Percentiles rank a stretch among this genome's conserved stretches.
These are phyloP conservation scores for Globia sparganii DNA, from an alignment of 2,888 invertebrate genomes.

Conservation along the genomic window DNA sequence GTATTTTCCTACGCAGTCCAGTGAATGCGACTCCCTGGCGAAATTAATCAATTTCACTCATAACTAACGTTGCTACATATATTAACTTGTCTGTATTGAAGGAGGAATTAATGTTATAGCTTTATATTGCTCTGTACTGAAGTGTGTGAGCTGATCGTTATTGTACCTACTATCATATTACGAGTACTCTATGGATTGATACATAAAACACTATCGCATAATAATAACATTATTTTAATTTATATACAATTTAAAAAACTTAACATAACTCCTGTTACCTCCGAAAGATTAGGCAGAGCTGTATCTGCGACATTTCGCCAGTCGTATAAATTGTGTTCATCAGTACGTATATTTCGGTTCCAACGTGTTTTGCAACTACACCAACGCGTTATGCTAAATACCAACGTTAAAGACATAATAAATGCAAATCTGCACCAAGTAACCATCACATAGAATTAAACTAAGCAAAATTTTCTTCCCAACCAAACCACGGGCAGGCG, in stretches of 20 bases:
- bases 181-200: background rate
- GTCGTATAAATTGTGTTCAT: background rate
- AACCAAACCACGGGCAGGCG: background rate
- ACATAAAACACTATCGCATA: background rate
- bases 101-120: conserved; percentile 44
- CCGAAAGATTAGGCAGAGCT: background rate
- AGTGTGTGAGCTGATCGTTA: conserved; percentile 38
- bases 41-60: conserved; percentile 81
- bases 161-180: background rate
- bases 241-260: background rate
- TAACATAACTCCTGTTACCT: background rate
- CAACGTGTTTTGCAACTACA: background rate
- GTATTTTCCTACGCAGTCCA: conserved; percentile 22
- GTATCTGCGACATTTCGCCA: background rate
- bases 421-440: background rate
- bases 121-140: conserved; percentile 43
- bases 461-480: conserved; percentile 4
- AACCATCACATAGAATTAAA: background rate
- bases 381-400: background rate
- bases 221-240: no score
- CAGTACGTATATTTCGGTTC: background rate
- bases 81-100: conserved; percentile 69
- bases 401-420: no score
- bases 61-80: conserved; percentile 71
- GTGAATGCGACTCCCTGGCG: conserved; percentile 51